Conservation (phyloP, 2,888 invertebrate genomes). For the Branchellion lobata region DNA sequence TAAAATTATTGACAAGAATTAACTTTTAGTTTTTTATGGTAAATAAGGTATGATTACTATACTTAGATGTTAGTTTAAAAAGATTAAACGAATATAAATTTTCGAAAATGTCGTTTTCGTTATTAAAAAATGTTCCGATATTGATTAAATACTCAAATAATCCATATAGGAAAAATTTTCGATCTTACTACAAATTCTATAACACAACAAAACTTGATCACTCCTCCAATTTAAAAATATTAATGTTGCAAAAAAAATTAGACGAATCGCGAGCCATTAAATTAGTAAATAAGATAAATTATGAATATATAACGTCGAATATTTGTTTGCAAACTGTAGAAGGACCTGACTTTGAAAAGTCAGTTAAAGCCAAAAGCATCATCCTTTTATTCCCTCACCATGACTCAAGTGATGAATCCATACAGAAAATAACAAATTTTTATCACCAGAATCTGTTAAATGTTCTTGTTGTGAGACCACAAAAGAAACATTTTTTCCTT, state of each 20-base stretch:
- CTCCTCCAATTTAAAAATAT: neutral
- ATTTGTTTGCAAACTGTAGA: constrained; percentile 23
- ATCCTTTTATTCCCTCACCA: constrained; percentile 27
- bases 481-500: constrained; percentile 15
- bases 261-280: neutral
- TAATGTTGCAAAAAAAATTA: neutral
- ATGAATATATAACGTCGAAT: constrained; percentile 14
- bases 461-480: neutral
- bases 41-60: no score
- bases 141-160: neutral
- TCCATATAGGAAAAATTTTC: neutral
- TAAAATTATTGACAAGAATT: no score
- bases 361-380: constrained; percentile 23
- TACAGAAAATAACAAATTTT: constrained; percentile 23
- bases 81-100: no score
- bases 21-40: no score
- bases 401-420: neutral
- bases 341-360: neutral
- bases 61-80: no score
- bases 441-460: constrained; percentile 21
- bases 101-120: neutral
- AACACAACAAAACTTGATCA: constrained; percentile 9
- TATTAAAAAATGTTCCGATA: neutral
- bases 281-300: neutral
- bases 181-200: neutral